phyloP scores from a whole-genome alignment of 2,888 invertebrate species.

The Tiliacea citrago region DNA sequence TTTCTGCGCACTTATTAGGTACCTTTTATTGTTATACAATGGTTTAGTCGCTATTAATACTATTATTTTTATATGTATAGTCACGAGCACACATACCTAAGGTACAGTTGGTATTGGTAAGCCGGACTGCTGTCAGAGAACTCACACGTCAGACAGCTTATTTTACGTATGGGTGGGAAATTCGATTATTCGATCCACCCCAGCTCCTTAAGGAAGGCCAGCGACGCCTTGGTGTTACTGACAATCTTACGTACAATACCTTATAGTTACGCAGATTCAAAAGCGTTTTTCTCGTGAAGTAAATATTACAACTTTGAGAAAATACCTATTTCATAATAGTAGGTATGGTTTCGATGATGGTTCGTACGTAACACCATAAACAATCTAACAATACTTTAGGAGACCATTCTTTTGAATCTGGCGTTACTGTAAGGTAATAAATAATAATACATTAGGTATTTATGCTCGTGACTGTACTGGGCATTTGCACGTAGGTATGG shows the following conservation, averaged over 20 bases:
- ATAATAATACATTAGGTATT: too few relatives aligned
- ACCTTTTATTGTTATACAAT: conserved; percentile 26
- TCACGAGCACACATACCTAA: neutral
- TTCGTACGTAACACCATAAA: neutral
- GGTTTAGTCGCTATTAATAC: neutral
- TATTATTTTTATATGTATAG: neutral
- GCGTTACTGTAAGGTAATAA: neutral
- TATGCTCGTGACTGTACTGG: neutral
- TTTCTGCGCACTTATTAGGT: conserved; percentile 37
- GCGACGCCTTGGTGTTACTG: neutral
- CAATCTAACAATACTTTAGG: neutral
- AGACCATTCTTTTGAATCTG: neutral
- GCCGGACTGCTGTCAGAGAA: too few relatives aligned
- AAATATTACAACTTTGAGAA: too few relatives aligned
- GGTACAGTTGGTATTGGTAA: neutral
- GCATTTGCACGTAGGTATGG: conserved; percentile 19
- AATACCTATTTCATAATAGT: neutral
- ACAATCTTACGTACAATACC: neutral
- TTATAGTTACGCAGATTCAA: neutral
- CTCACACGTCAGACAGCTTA: too few relatives aligned
- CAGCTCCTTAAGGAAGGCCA: too few relatives aligned
- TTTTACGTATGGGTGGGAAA: too few relatives aligned
- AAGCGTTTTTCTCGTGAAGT: neutral
- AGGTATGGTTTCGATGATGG: neutral
- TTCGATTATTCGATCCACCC: too few relatives aligned